Evolutionary conservation across 1,140 invertebrate species (phyloP).

Genomic region (Cyclina sinensis): DNA sequence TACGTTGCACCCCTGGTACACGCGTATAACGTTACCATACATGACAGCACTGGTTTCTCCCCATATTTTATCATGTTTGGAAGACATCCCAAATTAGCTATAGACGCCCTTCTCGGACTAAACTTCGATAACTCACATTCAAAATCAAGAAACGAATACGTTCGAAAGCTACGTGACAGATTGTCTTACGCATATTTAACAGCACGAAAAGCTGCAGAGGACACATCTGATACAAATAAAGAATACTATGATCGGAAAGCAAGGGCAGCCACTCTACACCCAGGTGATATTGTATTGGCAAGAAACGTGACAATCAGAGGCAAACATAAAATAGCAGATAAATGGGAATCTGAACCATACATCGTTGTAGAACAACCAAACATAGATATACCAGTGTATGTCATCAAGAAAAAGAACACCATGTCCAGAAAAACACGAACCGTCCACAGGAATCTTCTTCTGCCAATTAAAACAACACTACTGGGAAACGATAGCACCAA

Average conservation of each 20-base stretch:
- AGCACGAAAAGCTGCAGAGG: background rate
- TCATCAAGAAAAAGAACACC: too few relatives aligned
- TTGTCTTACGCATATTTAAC: background rate
- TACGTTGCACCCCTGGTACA: slow-evolving; percentile 22
- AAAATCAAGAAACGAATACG: background rate
- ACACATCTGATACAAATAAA: background rate
- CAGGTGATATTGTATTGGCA: background rate
- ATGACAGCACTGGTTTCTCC: slow-evolving; percentile 4
- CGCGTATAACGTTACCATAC: slow-evolving; percentile 43
- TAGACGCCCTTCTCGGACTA: too few relatives aligned
- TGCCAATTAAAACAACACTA: too few relatives aligned
- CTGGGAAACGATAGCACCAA: too few relatives aligned
- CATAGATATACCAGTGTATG: background rate
- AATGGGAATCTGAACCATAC: slow-evolving; percentile 25
- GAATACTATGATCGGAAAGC: background rate
- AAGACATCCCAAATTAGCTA: background rate
- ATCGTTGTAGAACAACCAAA: background rate
- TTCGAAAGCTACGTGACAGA: background rate
- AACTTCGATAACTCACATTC: background rate
- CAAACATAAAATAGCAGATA: slow-evolving; percentile 10
- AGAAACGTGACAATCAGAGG: background rate
- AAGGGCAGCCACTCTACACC: background rate
- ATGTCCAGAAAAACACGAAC: background rate
- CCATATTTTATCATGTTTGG: slow-evolving; percentile 4
- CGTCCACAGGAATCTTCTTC: too few relatives aligned